These are phyloP conservation scores for Drosophila siamana DNA, from an alignment of 2,888 invertebrate species.

Conservation along the genomic window DNA sequence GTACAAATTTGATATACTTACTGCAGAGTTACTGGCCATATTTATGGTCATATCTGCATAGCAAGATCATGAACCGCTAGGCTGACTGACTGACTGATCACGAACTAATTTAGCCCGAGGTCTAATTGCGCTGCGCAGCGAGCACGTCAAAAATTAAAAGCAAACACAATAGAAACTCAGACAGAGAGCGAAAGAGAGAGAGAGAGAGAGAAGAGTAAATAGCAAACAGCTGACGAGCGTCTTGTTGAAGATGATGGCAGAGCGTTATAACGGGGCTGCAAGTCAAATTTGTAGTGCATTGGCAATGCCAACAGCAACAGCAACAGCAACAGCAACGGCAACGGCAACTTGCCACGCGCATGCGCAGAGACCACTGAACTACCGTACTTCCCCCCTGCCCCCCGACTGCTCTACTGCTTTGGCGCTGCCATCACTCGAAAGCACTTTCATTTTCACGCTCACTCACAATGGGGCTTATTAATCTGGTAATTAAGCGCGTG, in stretches of 20 bases:
- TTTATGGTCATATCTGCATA: slow-evolving; percentile 29
- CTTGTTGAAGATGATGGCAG: no score
- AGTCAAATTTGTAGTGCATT: slow-evolving; percentile 57
- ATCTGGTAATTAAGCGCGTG: slow-evolving; percentile 68
- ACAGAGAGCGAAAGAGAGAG: no score
- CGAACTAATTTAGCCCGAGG: slow-evolving; percentile 54
- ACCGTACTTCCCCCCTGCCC: neutral
- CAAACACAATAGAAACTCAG: slow-evolving; percentile 74
- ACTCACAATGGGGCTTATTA: slow-evolving; percentile 73
- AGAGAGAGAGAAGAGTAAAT: no score
- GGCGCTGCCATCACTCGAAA: slow-evolving; percentile 19
- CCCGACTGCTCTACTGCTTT: neutral
- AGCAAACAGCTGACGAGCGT: slow-evolving; percentile 1
- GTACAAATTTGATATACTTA: neutral
- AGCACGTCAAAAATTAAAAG: slow-evolving; percentile 78
- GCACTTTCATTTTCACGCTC: slow-evolving; percentile 79
- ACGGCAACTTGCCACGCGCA: slow-evolving; percentile 78
- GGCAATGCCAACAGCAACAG: slow-evolving; percentile 52
- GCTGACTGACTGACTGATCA: slow-evolving; percentile 52
- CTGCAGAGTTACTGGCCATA: neutral
- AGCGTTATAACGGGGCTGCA: slow-evolving; percentile 43
- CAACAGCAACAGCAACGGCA: slow-evolving; percentile 51
- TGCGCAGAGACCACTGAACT: slow-evolving; percentile 59
- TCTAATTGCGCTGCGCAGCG: slow-evolving; percentile 61
- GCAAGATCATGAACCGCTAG: slow-evolving; percentile 64